Evolutionary conservation across 2,113 vertebrate species (phyloP), one percentile per base, ranked within the genome.

Genomic region (Raja brachyura): DNA sequence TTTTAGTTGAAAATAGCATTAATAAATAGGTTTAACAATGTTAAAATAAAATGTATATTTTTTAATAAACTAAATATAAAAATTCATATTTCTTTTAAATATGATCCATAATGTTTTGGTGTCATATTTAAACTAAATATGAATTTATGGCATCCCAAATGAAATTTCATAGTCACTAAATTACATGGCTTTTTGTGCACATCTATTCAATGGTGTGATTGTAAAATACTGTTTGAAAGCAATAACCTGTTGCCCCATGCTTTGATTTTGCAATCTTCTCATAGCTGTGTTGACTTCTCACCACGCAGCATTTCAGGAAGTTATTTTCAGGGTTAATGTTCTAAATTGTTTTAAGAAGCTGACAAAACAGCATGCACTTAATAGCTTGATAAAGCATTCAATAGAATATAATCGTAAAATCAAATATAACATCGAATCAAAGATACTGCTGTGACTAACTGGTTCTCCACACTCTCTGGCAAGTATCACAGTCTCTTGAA

Each of bases 251-350:
- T 88, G 81, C 9, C 9, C 0, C 13, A 61, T 14, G 9, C 3
- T 85, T 59, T 59, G 81, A 59, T 18, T 59, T 31, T 66, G 13
- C 61, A 88, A 86, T 86, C 22, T 59, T 86, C 59, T 66, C 28
- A 18, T 63, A n/a, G 6, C 5, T 31, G 2, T 16, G 25, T 63
- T 88, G 28, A 18, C 28, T 31, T 88, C 59, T 8, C 59, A 28
- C 31, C 2, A 61, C 13, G 59, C 28, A 63, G n/a, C 83, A 31
- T 18, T 63, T 31, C 13, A 22, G 18, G n/a, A 31, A 18, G 83
- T 88, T 88, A 63, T 88, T 66, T 63, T 88, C 61, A 88, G 59
- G 59, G 59, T 88, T 88, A 63, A 85, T 85, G 8, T 54, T 83
- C 7, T 56, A 59, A 83, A 10, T 83, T 83, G 10, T n/a, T 25